phyloP scores from a whole-genome alignment of 1,140 invertebrate genomes.

The Bombus terrestris region DNA sequence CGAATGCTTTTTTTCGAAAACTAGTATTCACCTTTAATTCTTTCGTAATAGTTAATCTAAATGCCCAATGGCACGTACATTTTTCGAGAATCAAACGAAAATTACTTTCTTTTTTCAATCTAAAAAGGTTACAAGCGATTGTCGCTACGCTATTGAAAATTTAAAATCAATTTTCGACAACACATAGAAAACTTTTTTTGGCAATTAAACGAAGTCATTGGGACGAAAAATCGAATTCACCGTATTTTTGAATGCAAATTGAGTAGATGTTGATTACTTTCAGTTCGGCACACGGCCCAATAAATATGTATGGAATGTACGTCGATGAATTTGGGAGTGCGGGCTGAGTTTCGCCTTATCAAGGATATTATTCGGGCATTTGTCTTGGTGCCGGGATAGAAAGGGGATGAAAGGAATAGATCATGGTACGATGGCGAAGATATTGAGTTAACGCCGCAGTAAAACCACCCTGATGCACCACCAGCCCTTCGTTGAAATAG shows the following conservation, averaged over 20 bases:
- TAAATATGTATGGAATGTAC: slow-evolving; percentile 34
- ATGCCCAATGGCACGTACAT: not conserved
- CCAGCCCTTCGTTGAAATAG: slow-evolving; percentile 20
- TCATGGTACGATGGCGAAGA: slow-evolving; percentile 60
- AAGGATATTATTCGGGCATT: slow-evolving; percentile 37
- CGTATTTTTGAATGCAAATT: not conserved
- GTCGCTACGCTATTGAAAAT: not conserved
- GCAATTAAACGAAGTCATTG: not conserved
- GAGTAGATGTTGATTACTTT: not conserved
- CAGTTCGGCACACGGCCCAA: not conserved
- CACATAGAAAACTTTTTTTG: not conserved
- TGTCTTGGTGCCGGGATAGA: slow-evolving; percentile 40
- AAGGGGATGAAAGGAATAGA: slow-evolving; percentile 60
- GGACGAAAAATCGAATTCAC: not conserved
- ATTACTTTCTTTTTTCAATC: not conserved
- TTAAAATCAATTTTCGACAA: not conserved
- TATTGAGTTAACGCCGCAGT: slow-evolving; percentile 64
- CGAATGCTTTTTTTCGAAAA: not conserved
- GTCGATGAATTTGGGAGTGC: not conserved
- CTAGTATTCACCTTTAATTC: not conserved
- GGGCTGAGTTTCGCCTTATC: slow-evolving; percentile 9
- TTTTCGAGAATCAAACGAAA: not conserved
- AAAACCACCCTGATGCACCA: slow-evolving; percentile 57
- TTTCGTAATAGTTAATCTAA: not conserved
- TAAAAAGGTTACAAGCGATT: not conserved